Evolutionary conservation across 2,113 vertebrate species (phyloP).

Genomic region (Leiothrix lutea): DNA sequence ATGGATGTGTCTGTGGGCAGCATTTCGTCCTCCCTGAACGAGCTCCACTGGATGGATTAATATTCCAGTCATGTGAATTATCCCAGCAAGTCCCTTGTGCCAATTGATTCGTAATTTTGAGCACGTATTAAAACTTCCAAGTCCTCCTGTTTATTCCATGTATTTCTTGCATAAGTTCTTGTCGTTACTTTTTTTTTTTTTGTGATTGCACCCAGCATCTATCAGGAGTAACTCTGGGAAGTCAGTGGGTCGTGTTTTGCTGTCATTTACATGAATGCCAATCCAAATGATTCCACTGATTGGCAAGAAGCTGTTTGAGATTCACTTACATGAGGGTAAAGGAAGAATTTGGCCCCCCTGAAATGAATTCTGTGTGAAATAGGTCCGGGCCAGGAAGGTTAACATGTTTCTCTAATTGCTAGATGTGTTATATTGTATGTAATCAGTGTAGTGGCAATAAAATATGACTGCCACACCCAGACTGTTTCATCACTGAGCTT

Average conservation of each 20-base stretch:
- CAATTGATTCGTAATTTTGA: constrained; percentile 45
- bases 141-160: constrained; percentile 25
- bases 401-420: constrained; percentile 56
- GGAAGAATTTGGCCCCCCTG: neutral
- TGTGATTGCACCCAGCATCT: neutral
- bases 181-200: neutral
- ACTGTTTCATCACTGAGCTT: constrained; percentile 9
- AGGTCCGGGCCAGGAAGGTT: constrained; percentile 22
- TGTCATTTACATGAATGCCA: neutral
- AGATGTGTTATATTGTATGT: constrained; percentile 34
- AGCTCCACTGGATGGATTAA: neutral
- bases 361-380: constrained; percentile 34
- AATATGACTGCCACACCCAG: constrained; percentile 30
- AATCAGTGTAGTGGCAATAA: constrained; percentile 39
- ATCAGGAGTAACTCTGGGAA: constrained; percentile 11
- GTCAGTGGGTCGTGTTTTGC: neutral
- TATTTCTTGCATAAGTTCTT: constrained; percentile 44
- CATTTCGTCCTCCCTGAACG: neutral
- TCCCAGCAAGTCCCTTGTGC: constrained; percentile 20
- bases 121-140: constrained; percentile 42
- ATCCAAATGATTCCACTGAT: neutral
- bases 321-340: neutral
- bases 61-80: constrained; percentile 38
- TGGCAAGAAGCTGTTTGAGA: neutral
- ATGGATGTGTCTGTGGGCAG: neutral